Base-by-base conservation (phyloP, 2,113 vertebrate species). In the Lates calcarifer region DNA sequence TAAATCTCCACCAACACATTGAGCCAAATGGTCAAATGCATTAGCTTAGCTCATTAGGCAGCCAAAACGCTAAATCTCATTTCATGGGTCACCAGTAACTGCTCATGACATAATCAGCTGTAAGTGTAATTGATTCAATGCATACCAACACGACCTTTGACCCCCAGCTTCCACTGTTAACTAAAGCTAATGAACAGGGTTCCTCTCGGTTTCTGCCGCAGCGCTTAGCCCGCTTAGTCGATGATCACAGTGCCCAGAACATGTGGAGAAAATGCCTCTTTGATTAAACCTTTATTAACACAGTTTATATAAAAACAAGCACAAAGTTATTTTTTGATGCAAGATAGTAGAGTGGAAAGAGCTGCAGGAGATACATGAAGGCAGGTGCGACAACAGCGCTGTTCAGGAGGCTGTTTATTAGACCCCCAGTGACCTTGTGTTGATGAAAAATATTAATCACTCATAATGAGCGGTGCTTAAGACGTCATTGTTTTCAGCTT, bases 41-140 rank as follows among this genome's bases (percentile, higher is more conserved):
- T 85, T 77, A 88, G 51, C 64, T 63, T 77, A 85, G 82, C 74
- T 92, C 85, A 89, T 91, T 90, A 89, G 83, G 39, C 70, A 15
- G 70, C 37, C 84, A 77, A 51, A 86, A 83, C 61, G 69, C 57
- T 58, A 77, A 90, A 90, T 83, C 87, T 81, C 39, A 91, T 90
- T 93, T 91, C 84, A 81, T 69, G 91, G 89, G 65, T 87, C 85
- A 89, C 61, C 67, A 76, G 53, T 88, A 70, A 66, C 45, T 49
- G 77, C 66, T 53, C 29, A 26, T 70, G 62, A 87, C 78, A 73
- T 60, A 81, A 83, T 81, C 70, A 64, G 45, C 55, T 74, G 39
- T 61, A 66, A 72, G 43, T 72, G 68, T 74, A 83, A 86, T 63
- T 81, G 83, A 85, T 83, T 73, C 58, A 68, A 35, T 67, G 33